Evolutionary conservation across 2,113 vertebrate genomes (phyloP), one percentile per base, ranked within the genome.

Genomic region (Microcebus ravelobensis): DNA sequence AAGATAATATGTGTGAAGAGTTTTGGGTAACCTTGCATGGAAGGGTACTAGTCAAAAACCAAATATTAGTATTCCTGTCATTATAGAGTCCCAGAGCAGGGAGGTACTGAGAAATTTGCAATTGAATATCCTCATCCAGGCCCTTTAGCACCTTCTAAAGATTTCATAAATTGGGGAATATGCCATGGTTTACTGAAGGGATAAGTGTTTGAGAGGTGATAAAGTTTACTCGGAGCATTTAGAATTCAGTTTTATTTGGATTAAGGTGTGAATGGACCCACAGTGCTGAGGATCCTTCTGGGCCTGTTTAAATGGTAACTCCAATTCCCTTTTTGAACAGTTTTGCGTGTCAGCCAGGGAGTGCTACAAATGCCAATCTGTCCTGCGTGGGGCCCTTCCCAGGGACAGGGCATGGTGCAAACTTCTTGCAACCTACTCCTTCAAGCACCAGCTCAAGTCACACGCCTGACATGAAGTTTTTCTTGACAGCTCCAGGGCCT

Each of bases 221-320:
- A 93, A 96, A 96, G 91, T 98, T 97, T 94, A 93, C 97, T 95
- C 34, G 68, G 82, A 96, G 94, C 96, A 96, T 88, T 97, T 92
- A 82, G 42, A 96, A 93, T 91, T 92, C 88, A 97, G 88, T 95
- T 98, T 98, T 98, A 97, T 98, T 96, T 97, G 96, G 97, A 97
- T 82, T 92, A 70, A 90, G 86, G 88, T 52, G 96, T 97, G 97
- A 98, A 98, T 95, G 73, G 93, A 91, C 67, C 89, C 88, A 94
- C 88, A 97, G 97, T 97, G 55, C 96, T 70, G 94, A 97, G 88
- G 91, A 95, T 89, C 95, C 97, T 98, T 97, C 93, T 97, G 97
- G 97, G 96, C 96, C 91, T 89, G 93, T 97, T 97, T 97, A 96
- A 98, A 91, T 23, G 86, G 96, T 70, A 85, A 82, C 89, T 97